Evolutionary conservation across 2,888 invertebrate genomes (phyloP).

Genomic region (Merodon equestris): DNA sequence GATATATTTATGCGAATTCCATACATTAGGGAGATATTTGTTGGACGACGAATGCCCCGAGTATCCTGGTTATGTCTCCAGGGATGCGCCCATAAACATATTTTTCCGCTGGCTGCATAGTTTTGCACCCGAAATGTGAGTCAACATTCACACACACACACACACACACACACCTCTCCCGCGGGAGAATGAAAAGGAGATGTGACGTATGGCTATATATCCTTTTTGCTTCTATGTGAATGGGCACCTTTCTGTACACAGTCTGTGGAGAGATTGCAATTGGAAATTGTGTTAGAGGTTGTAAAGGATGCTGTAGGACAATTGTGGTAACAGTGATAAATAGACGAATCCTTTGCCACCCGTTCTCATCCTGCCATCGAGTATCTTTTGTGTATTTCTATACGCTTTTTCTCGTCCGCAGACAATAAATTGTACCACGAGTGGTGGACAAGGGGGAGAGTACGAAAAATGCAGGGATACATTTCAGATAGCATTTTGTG

Average conservation of each 20-base stretch:
- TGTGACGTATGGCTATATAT: conserved; percentile 5
- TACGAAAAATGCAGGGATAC: conserved; percentile 42
- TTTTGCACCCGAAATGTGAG: conserved; percentile 44
- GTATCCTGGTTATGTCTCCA: neutral
- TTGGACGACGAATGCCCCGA: no score
- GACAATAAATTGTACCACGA: conserved; percentile 45
- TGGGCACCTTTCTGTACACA: conserved; percentile 1
- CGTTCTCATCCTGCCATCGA: neutral
- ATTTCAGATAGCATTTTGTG: conserved; percentile 62
- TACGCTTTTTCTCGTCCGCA: conserved; percentile 26
- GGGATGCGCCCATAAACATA: conserved; percentile 33
- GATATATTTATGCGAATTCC: conserved; percentile 39
- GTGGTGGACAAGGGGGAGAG: neutral
- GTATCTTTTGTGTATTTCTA: no score
- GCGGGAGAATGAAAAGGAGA: neutral
- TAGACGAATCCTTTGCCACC: conserved; percentile 46
- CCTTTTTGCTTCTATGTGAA: conserved; percentile 2
- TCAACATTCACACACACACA: no score
- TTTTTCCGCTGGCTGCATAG: conserved; percentile 24
- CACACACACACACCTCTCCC: no score
- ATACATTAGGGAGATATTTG: conserved; percentile 45
- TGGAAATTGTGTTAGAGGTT: conserved; percentile 58
- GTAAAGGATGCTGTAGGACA: conserved; percentile 64
- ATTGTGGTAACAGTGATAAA: conserved; percentile 65
- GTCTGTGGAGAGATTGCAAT: conserved; percentile 43